phyloP scores from a whole-genome alignment of 1,140 invertebrate genomes.

The Drosophila triauraria region DNA sequence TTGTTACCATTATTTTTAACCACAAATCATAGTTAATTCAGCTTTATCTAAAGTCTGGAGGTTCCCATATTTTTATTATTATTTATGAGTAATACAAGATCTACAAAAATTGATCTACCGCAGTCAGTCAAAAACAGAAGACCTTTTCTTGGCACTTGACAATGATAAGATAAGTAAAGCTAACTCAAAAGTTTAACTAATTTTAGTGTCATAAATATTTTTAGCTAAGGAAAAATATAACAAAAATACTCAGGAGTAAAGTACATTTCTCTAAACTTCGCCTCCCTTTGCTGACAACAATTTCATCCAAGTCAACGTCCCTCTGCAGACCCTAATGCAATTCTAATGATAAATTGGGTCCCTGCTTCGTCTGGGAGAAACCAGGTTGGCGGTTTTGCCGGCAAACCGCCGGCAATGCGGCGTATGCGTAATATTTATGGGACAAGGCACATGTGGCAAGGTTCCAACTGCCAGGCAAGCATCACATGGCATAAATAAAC shows the following conservation, averaged over 20 bases:
- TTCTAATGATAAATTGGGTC: constrained; percentile 36
- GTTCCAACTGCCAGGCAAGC: constrained; percentile 51
- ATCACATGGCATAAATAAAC: constrained; percentile 76
- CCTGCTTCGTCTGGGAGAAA: constrained; percentile 57
- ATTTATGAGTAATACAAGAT: constrained; percentile 1
- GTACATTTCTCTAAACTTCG: no score
- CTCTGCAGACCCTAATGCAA: constrained; percentile 15
- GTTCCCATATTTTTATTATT: constrained; percentile 2
- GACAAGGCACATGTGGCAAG: constrained; percentile 70
- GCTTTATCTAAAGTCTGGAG: neutral
- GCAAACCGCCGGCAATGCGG: constrained; percentile 32
- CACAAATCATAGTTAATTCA: neutral
- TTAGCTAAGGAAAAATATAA: neutral
- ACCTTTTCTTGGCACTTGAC: neutral
- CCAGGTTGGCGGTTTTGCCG: constrained; percentile 57
- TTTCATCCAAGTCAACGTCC: neutral
- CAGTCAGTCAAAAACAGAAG: neutral
- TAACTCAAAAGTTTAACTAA: neutral
- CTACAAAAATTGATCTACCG: neutral
- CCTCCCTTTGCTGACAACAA: neutral
- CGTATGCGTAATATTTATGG: constrained; percentile 77
- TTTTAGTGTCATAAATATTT: neutral
- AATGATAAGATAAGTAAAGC: constrained; percentile 16
- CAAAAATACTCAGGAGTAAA: no score
- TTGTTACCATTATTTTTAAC: neutral